phyloP scores from a whole-genome alignment of 2,797 vertebrate species.

The Chromis chromis region DNA sequence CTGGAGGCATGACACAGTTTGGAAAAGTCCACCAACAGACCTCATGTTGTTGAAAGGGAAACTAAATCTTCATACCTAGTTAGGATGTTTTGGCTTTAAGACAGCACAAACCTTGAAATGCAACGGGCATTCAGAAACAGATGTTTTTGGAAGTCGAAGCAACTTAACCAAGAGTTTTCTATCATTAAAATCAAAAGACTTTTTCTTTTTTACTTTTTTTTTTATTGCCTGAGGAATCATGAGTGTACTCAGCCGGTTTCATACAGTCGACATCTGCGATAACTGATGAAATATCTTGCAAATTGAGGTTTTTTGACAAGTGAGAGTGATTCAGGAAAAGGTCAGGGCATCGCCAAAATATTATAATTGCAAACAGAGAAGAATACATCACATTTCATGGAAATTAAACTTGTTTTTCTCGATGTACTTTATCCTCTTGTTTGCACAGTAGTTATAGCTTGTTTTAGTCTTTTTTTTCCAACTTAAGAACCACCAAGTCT shows the following conservation, averaged over 20 bases:
- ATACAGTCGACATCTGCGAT: background rate
- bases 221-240: too few relatives aligned
- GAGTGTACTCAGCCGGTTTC: too few relatives aligned
- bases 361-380: too few relatives aligned
- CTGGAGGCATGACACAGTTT: constrained; percentile 49
- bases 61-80: background rate
- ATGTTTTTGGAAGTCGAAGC: background rate
- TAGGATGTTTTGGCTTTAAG: background rate
- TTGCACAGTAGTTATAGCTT: background rate
- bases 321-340: background rate
- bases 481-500: background rate
- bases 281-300: background rate
- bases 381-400: too few relatives aligned
- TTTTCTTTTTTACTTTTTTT: too few relatives aligned
- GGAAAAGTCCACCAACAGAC: constrained; percentile 10
- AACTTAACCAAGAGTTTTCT: background rate
- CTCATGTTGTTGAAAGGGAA: background rate
- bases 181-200: background rate
- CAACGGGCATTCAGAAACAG: background rate
- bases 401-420: too few relatives aligned
- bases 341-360: background rate
- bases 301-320: background rate
- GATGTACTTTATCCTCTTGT: too few relatives aligned
- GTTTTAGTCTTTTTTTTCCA: background rate
- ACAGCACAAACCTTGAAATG: background rate